Conservation (phyloP, 1,140 invertebrate genomes). For the Cyclina sinensis region DNA sequence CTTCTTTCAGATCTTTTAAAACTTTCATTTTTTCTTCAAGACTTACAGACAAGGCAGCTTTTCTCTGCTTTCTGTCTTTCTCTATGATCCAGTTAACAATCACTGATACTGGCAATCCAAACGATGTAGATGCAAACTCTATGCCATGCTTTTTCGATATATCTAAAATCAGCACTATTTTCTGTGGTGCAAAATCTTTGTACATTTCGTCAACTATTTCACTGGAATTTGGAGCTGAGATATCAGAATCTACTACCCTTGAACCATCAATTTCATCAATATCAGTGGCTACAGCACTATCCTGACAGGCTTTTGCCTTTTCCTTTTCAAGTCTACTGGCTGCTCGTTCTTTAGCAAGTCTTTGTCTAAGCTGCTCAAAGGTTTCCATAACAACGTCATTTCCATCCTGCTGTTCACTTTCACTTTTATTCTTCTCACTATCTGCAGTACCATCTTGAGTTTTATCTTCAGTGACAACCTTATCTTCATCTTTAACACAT, state of each 20-base stretch:
- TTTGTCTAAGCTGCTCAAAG: conserved; percentile 54
- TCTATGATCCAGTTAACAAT: conserved; percentile 66
- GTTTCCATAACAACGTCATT: conserved; percentile 56
- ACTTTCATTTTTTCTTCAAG: conserved; percentile 60
- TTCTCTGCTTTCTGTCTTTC: conserved; percentile 65
- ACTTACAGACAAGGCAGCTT: conserved; percentile 15
- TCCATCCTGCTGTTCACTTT: conserved; percentile 2
- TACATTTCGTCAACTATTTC: conserved; percentile 59
- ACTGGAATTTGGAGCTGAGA: neutral
- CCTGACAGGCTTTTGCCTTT: neutral
- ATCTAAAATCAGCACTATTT: conserved; percentile 62
- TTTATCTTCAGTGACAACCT: neutral
- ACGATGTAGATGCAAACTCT: conserved; percentile 60
- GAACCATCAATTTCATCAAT: neutral
- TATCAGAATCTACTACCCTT: neutral
- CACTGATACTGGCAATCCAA: conserved; percentile 49
- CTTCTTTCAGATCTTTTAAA: conserved; percentile 11
- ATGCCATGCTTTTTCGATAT: conserved; percentile 64
- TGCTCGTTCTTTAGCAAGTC: conserved; percentile 42
- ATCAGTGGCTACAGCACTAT: neutral
- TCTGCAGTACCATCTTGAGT: neutral
- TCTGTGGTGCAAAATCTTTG: conserved; percentile 57
- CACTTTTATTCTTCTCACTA: neutral
- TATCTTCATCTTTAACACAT: neutral
- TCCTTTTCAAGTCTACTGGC: conserved; percentile 40